Evolutionary conservation across 2,888 invertebrate species (phyloP).

Genomic region (Pyrrhia umbra): DNA sequence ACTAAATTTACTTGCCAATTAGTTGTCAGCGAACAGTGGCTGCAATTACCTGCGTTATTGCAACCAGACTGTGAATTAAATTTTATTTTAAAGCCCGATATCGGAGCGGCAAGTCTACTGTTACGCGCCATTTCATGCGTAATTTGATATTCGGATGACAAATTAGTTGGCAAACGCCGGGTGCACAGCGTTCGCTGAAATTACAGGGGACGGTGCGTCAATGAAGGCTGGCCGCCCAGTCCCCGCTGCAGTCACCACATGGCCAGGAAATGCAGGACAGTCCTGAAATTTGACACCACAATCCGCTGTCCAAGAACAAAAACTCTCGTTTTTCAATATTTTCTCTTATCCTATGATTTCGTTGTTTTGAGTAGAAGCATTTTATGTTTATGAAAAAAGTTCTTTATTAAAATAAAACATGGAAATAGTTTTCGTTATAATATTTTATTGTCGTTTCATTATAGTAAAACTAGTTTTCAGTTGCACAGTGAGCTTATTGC

Average conservation of each 20-base stretch:
- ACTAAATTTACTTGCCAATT: constrained; percentile 82
- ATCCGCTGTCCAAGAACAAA: constrained; percentile 11
- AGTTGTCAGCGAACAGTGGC: constrained; percentile 74
- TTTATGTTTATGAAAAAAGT: background rate
- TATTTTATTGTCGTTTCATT: no score
- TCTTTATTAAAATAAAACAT: no score
- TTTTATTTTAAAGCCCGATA: constrained; percentile 84
- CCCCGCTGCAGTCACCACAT: constrained; percentile 34
- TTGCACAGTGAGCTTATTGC: background rate
- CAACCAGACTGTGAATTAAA: constrained; percentile 80
- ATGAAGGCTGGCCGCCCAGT: constrained; percentile 49
- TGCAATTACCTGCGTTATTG: constrained; percentile 78
- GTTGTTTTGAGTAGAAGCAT: background rate
- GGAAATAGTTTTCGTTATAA: no score
- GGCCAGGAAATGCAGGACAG: constrained; percentile 41
- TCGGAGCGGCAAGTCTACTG: constrained; percentile 80
- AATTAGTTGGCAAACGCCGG: constrained; percentile 85
- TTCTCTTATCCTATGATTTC: background rate
- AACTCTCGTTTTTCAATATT: background rate
- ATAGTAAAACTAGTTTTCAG: background rate
- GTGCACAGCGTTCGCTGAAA: constrained; percentile 77
- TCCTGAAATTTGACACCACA: constrained; percentile 32
- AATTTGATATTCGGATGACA: constrained; percentile 90
- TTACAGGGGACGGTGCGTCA: constrained; percentile 80
- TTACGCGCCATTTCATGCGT: constrained; percentile 87